phyloP scores from a whole-genome alignment of 1,140 invertebrate species.

The Pseudomyrmex pallidus region DNA sequence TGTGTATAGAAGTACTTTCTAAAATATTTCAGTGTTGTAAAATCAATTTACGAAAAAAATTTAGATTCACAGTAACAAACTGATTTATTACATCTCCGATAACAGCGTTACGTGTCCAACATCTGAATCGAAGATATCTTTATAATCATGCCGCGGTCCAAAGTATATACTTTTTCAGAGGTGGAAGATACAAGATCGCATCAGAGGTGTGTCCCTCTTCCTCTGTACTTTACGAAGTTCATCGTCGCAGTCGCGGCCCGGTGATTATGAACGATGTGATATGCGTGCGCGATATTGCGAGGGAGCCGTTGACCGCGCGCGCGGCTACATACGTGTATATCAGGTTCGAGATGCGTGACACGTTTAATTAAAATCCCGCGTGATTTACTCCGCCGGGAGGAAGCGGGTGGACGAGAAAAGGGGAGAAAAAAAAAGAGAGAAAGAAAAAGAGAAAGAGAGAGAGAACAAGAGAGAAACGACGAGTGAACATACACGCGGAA shows the following conservation, averaged over 20 bases:
- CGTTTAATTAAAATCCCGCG: constrained; percentile 83
- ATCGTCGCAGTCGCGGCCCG: constrained; percentile 65
- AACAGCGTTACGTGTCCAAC: background rate
- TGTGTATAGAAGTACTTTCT: background rate
- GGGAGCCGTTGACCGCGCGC: constrained; percentile 69
- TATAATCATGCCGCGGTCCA: background rate
- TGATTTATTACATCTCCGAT: background rate
- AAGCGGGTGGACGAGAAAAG: constrained; percentile 28
- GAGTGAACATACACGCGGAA: constrained; percentile 30
- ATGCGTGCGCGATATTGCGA: constrained; percentile 79
- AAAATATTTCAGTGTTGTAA: constrained; percentile 5
- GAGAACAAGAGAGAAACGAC: background rate
- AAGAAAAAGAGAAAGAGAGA: background rate
- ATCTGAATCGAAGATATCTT: background rate
- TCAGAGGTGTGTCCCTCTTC: constrained; percentile 18
- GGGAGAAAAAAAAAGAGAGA: constrained; percentile 32
- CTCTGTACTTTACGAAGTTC: constrained; percentile 59
- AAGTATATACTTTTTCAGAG: background rate
- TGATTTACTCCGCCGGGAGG: constrained; percentile 78
- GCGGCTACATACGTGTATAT: constrained; percentile 72
- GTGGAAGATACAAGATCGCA: constrained; percentile 28
- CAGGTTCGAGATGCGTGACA: constrained; percentile 81
- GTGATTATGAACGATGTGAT: constrained; percentile 82
- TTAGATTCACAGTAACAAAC: background rate
- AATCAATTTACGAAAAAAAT: background rate